A percentile compares a stretch with the other conserved stretches of the same genome.
Conservation (phyloP, 2,888 invertebrate species). For the Euproctis similis region DNA sequence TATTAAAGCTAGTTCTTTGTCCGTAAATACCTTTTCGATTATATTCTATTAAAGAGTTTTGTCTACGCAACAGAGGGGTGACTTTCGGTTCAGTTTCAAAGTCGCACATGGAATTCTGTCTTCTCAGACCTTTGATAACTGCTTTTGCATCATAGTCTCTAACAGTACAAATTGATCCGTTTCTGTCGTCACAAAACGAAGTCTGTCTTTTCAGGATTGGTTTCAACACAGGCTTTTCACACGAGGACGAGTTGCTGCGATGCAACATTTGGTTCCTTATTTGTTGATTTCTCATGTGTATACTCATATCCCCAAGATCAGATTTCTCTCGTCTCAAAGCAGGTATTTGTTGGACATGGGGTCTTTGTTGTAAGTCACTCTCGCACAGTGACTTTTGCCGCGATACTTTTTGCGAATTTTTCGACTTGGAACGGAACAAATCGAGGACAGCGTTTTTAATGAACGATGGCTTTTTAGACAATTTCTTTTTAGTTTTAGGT, state of each 20-base stretch:
- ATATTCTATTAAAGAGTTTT: conserved; percentile 72
- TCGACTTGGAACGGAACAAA: conserved; percentile 71
- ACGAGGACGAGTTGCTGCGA: conserved; percentile 68
- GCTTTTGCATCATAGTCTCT: conserved; percentile 67
- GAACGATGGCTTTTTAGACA: conserved; percentile 73
- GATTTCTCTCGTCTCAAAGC: conserved; percentile 67
- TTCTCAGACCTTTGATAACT: conserved; percentile 49
- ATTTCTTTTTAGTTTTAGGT: conserved; percentile 76
- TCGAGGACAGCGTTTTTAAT: conserved; percentile 73
- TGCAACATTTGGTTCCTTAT: conserved; percentile 68
- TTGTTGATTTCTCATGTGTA: conserved; percentile 61
- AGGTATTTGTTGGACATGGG: conserved; percentile 42
- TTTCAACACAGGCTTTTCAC: conserved; percentile 63
- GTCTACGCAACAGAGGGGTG: conserved; percentile 69
- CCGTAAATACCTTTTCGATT: conserved; percentile 67
- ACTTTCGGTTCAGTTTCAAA: conserved; percentile 75
- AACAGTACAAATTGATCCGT: conserved; percentile 61
- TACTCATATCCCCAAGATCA: conserved; percentile 58
- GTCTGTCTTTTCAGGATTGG: conserved; percentile 70
- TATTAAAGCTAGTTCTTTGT: conserved; percentile 65
- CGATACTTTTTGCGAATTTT: conserved; percentile 65
- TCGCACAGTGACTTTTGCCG: conserved; percentile 71
- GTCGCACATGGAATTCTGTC: conserved; percentile 72
- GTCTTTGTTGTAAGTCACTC: conserved; percentile 64
- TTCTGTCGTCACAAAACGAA: conserved; percentile 68